Conservation (phyloP, 2,888 invertebrate genomes). For the Tipula confusa region DNA sequence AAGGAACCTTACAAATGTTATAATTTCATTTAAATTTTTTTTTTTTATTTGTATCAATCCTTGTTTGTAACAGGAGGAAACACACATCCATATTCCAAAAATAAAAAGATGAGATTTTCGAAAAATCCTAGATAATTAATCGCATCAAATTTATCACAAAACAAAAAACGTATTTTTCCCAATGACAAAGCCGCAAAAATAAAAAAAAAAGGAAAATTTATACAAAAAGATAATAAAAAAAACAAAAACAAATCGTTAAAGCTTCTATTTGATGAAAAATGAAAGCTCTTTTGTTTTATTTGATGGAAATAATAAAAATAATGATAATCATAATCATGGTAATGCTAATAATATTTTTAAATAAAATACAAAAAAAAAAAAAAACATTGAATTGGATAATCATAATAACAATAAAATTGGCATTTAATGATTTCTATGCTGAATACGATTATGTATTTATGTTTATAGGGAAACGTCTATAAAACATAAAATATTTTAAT, state of each 20-base stretch:
- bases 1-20: too few species aligned
- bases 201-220: slow-evolving; percentile 12
- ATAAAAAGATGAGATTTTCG: not conserved
- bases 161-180: not conserved
- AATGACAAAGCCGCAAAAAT: not conserved
- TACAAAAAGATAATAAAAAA: not conserved
- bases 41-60: too few species aligned
- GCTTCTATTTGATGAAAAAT: slow-evolving; percentile 9
- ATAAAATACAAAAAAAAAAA: not conserved
- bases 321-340: slow-evolving; percentile 3
- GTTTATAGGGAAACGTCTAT: not conserved
- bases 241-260: not conserved
- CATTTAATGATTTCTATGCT: not conserved
- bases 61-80: not conserved
- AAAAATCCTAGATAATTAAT: slow-evolving; percentile 14
- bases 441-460: not conserved
- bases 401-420: slow-evolving; percentile 12
- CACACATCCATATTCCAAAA: too few species aligned
- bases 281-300: slow-evolving; percentile 21
- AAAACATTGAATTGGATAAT: too few species aligned
- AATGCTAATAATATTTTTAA: not conserved
- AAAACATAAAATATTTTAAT: not conserved
- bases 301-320: not conserved
- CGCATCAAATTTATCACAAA: not conserved
- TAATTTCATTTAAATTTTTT: too few species aligned